Evolutionary conservation across 2,113 vertebrate species (phyloP), one percentile per base, ranked within the genome.

Genomic region (Sciurus niger): DNA sequence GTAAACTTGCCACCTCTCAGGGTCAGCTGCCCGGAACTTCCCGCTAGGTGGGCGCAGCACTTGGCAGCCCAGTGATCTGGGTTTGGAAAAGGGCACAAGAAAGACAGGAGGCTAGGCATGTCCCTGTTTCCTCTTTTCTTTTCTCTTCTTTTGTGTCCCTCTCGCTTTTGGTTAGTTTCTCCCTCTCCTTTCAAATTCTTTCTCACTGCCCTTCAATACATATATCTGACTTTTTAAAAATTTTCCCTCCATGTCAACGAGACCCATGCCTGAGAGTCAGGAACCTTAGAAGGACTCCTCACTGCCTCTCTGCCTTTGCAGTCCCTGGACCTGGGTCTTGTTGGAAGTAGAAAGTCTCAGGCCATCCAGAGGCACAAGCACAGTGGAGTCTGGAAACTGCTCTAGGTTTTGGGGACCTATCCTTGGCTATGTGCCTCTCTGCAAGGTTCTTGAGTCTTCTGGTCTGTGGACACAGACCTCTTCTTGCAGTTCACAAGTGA

Each of bases 71-170:
- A 0, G 37, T 40, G 1, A 32, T 20, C 25, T 0, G 46, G 46
- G 11, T 55, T 51, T 65, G 74, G 30, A 28, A 20, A 2, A 48
- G 22, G 40, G 2, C 8, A 1, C 2, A 1, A 46, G 53, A 30
- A 22, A 65, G 63, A n/a, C 1, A 0, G 3, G 70, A 48, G 58
- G 8, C 20, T 14, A 25, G 8, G 28, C 24, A 0, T 0, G 6
- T 20, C 25, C 5, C 0, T 9, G 14, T 24, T 28, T 63, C 67
- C n/a, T 25, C 32, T 17, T n/a, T 48, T 3, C 25, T 67, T 55
- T 48, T 20, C 28, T 4, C 4, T 65, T 37, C 55, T 10, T 7
- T 3, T 24, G 10, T 51, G 14, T 60, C 32, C 28, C 22, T 28
- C 32, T 84, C 0, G 9, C 28, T 72, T 76, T 76, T 30, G 16